These are phyloP conservation scores for Eupithecia tripunctaria DNA, from an alignment of 2,888 invertebrate species.

Conservation along the genomic window DNA sequence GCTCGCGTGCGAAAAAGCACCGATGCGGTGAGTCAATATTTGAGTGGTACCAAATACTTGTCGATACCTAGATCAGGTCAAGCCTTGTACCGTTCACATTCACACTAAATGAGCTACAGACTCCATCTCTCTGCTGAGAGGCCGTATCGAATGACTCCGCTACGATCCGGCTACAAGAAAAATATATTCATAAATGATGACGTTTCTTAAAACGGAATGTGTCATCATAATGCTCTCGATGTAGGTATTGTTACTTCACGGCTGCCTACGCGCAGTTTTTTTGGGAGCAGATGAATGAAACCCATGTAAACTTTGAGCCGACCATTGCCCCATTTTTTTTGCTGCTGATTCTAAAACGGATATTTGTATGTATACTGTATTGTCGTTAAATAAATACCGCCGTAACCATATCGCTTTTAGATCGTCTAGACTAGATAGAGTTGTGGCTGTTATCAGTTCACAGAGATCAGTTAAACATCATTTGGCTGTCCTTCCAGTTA, in stretches of 20 bases:
- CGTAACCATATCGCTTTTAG: neutral
- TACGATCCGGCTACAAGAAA: constrained; percentile 39
- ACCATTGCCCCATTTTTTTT: constrained; percentile 24
- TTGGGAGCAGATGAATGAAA: constrained; percentile 46
- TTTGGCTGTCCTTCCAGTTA: neutral
- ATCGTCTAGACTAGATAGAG: constrained; percentile 10
- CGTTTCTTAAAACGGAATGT: constrained; percentile 37
- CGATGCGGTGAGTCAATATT: neutral
- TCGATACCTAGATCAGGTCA: neutral
- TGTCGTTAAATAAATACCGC: neutral
- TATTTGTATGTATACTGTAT: neutral
- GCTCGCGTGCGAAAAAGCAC: neutral
- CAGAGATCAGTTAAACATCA: neutral
- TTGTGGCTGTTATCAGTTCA: constrained; percentile 12
- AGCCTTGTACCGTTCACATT: neutral
- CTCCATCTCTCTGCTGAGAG: neutral
- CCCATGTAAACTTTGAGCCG: constrained; percentile 6
- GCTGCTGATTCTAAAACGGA: constrained; percentile 22
- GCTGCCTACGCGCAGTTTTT: constrained; percentile 44
- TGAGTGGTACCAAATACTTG: neutral
- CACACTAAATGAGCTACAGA: neutral
- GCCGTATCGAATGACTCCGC: neutral
- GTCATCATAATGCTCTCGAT: constrained; percentile 37
- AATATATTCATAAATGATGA: constrained; percentile 42
- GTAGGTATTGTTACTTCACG: constrained; percentile 39